Conservation (phyloP, 2,797 vertebrate genomes). For the Squalus acanthias region DNA sequence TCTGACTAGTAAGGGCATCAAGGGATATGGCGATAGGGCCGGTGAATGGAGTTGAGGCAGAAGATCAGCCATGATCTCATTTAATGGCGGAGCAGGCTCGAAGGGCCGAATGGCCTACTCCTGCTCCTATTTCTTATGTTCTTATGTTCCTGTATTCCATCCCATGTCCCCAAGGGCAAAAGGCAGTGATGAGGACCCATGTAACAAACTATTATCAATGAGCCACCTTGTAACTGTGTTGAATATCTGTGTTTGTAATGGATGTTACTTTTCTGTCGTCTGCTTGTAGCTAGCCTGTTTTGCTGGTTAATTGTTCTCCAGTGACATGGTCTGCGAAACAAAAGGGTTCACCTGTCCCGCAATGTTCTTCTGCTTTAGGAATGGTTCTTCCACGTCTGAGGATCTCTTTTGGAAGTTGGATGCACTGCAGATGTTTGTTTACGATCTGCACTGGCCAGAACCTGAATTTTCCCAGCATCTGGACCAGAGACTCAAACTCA, state of each 20-base stretch:
- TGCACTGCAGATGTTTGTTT: constrained; percentile 88
- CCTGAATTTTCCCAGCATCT: constrained; percentile 90
- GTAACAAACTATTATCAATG: background rate
- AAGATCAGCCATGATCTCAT: too few relatives aligned
- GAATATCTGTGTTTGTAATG: background rate
- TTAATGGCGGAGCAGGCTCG: too few relatives aligned
- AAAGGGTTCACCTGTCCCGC: background rate
- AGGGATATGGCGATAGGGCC: too few relatives aligned
- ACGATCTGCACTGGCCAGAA: constrained; percentile 94
- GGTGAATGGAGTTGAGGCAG: too few relatives aligned
- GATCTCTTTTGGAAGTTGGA: constrained; percentile 97
- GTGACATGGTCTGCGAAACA: background rate
- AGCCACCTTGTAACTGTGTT: background rate
- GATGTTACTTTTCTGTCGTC: background rate
- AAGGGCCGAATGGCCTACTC: too few relatives aligned
- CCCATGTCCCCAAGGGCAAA: background rate
- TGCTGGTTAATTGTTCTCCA: background rate
- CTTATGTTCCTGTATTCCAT: background rate
- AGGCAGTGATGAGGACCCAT: background rate
- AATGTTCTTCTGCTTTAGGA: constrained; percentile 59
- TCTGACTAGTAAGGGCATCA: too few relatives aligned
- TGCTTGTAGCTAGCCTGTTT: background rate
- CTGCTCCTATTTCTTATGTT: too few relatives aligned
- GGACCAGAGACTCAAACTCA: constrained; percentile 93
- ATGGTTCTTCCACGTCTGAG: constrained; percentile 87